phyloP scores from a whole-genome alignment of 2,797 vertebrate species.

The Eupleurogrammus muticus region DNA sequence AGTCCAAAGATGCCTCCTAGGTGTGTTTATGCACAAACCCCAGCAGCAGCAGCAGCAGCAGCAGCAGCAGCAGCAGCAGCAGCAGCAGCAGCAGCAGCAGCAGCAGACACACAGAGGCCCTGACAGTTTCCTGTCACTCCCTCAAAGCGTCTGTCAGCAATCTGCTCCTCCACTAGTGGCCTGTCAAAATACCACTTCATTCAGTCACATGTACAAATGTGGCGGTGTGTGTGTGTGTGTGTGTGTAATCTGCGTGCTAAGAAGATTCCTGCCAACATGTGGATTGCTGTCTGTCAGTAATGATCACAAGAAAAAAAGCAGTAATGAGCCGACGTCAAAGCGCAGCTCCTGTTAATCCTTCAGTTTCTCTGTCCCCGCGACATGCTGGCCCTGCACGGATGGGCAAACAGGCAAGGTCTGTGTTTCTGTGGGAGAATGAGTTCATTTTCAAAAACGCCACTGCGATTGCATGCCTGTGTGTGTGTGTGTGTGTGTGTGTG shows the following conservation, averaged over 20 bases:
- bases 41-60: too few species aligned
- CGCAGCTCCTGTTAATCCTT: constrained; percentile 68
- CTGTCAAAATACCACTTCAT: constrained; percentile 65
- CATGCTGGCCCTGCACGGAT: constrained; percentile 24
- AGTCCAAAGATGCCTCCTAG: constrained; percentile 73
- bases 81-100: too few species aligned
- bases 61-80: too few species aligned
- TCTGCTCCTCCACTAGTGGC: constrained; percentile 63
- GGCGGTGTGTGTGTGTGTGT: constrained; percentile 40
- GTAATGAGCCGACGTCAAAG: constrained; percentile 46
- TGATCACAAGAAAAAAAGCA: constrained; percentile 51
- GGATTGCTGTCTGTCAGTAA: constrained; percentile 60
- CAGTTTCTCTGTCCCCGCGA: constrained; percentile 46
- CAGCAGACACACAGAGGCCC: constrained; percentile 64
- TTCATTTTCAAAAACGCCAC: neutral
- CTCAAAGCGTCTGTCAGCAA: constrained; percentile 72
- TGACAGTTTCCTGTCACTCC: constrained; percentile 77
- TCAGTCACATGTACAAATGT: constrained; percentile 51
- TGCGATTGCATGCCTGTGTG: neutral
- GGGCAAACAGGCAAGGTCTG: constrained; percentile 3
- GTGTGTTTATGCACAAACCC: constrained; percentile 70
- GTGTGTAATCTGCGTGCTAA: constrained; percentile 65
- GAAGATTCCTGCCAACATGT: constrained; percentile 64
- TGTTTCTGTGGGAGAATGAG: neutral
- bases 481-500: constrained; percentile 1